Conservation (phyloP, 2,888 invertebrate species). For the Drosophila pseudotakahashii region DNA sequence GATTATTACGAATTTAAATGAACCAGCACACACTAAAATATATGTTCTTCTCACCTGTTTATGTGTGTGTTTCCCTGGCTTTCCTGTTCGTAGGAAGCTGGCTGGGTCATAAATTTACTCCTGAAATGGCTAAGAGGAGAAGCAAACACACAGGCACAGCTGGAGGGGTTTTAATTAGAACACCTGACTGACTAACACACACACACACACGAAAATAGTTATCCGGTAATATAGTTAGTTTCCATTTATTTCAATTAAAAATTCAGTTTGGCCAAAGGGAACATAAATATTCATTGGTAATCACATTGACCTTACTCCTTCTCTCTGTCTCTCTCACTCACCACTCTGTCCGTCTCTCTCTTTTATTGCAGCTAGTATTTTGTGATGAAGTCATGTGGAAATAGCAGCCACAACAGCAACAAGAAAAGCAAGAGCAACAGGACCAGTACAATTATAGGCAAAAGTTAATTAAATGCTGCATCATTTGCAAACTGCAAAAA, state of each 20-base stretch:
- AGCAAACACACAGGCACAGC: slow-evolving; percentile 31
- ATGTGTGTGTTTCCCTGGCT: slow-evolving; percentile 11
- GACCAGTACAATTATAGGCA: slow-evolving; percentile 45
- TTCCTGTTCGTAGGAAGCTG: slow-evolving; percentile 16
- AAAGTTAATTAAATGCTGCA: slow-evolving; percentile 56
- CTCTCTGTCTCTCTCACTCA: slow-evolving; percentile 8
- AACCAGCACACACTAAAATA: slow-evolving; percentile 7
- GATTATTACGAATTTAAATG: slow-evolving; percentile 48
- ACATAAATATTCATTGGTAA: slow-evolving; percentile 67
- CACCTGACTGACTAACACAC: slow-evolving; percentile 32
- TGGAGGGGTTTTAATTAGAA: slow-evolving; percentile 59
- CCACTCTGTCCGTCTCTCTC: slow-evolving; percentile 3
- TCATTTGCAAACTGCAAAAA: slow-evolving; percentile 51
- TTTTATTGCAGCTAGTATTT: slow-evolving; percentile 31
- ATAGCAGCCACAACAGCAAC: slow-evolving; percentile 20
- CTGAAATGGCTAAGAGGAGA: slow-evolving; percentile 16
- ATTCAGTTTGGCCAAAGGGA: slow-evolving; percentile 37
- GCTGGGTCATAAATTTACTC: slow-evolving; percentile 49
- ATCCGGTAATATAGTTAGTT: slow-evolving; percentile 46
- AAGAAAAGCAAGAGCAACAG: slow-evolving; percentile 4
- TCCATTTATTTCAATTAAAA: slow-evolving; percentile 63
- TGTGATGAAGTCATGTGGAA: slow-evolving; percentile 51
- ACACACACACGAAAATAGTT: slow-evolving; percentile 13
- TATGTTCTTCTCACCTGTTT: slow-evolving; percentile 11
- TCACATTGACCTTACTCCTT: slow-evolving; percentile 38